Evolutionary conservation across 2,113 vertebrate species (phyloP), one percentile per base, ranked within the genome.

Genomic region (Perca flavescens): DNA sequence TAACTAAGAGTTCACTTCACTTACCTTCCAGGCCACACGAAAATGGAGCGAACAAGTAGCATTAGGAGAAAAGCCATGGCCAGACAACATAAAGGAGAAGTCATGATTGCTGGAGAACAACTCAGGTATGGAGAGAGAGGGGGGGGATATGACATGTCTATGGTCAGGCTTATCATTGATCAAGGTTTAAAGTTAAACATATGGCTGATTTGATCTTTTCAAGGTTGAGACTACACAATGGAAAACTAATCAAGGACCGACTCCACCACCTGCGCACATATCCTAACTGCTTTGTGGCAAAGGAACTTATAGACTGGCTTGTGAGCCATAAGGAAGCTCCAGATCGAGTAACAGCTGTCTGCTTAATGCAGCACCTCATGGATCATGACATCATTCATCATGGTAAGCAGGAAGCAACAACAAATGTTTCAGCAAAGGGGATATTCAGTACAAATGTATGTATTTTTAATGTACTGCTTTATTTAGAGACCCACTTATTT

Each of bases 321-420:
- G 82, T 97, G 0, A 93, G 92, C 75, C 96, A 95, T 82, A 97
- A 97, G 74, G 97, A 97, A 70, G 96, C 95, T 0, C 94, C 94
- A 0, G 96, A 97, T 73, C 89, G 96, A 52, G 91, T 90, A 22
- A 97, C 93, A 0, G 96, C 93, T 3, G 93, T 96, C 43, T 90
- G 92, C 72, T 94, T 97, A 11, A 94, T 97, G 95, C 97, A 97
- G 92, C 96, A 96, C 72, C 95, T 97, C 7, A 96, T 97, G 95
- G 96, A 97, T 52, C 94, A 96, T 28, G 95, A 96, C 90, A 96
- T 98, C 73, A 91, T 97, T 70, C 97, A 97, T 77, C 97, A 97
- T 0, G 97, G 97, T 97, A 93, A 13, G 93, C 88, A 71, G 57
- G 11, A 72, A 10, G 43, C 54, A 56, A 12, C 54, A 56, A 12